phyloP scores from a whole-genome alignment of 92 coral and sea anemone genomes.

The Heliopora coerulea region DNA sequence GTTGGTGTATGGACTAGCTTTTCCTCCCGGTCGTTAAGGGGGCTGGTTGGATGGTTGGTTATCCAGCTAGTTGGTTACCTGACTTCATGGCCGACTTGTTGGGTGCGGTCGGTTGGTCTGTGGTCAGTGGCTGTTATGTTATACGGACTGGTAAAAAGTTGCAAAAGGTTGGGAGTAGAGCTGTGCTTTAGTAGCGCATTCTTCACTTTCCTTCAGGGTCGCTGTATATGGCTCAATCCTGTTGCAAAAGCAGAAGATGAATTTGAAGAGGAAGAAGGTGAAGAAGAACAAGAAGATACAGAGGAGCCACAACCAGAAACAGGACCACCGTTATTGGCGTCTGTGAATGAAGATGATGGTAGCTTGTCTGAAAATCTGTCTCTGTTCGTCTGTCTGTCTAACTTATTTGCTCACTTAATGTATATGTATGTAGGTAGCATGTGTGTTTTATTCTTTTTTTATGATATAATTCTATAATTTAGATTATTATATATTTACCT shows the following conservation, averaged over 20 bases:
- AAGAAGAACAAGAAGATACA: conserved; percentile 75
- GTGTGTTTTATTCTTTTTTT: too few relatives aligned
- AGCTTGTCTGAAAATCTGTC: background rate
- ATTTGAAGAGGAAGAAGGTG: conserved; percentile 97
- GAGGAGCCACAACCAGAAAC: conserved; percentile 92
- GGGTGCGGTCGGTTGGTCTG: background rate
- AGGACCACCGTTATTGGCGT: conserved; percentile 79
- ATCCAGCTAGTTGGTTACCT: background rate
- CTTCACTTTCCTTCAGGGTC: conserved; percentile 61
- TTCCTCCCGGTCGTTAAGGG: background rate
- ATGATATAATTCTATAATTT: too few relatives aligned
- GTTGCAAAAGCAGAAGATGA: conserved; percentile 89
- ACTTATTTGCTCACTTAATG: too few relatives aligned
- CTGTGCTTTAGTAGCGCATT: too few relatives aligned
- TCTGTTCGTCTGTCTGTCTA: background rate
- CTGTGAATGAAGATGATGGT: conserved; percentile 90
- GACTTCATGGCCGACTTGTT: background rate
- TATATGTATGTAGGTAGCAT: too few relatives aligned
- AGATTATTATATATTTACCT: too few relatives aligned
- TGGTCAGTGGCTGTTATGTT: background rate
- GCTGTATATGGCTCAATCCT: conserved; percentile 97
- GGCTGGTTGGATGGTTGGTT: background rate
- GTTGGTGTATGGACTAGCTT: background rate
- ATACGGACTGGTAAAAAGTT: background rate
- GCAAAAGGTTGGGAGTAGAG: too few relatives aligned